Evolutionary conservation across 2,797 vertebrate species (phyloP), one percentile per base, ranked within the genome.

Genomic region (Xenopus petersii): DNA sequence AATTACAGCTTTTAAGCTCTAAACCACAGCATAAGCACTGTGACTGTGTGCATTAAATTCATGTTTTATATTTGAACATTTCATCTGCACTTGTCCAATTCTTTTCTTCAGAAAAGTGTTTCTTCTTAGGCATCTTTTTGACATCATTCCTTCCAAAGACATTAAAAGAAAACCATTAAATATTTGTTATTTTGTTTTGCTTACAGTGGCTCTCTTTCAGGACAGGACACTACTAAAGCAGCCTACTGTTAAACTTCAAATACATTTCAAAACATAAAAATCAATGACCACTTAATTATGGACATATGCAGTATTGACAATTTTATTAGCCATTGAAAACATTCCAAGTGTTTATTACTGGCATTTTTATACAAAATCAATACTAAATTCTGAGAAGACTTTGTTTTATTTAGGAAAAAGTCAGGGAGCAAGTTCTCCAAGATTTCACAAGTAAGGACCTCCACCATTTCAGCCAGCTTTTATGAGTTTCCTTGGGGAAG

Each of bases 401-500:
- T 56, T 17, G 7, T 64, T 47, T 17, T 46, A 55, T 55, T 69
- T 58, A 13, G 33, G 26, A 69, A 68, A 55, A 46, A 47, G 2
- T 63, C 24, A 55, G 33, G n/a, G 13, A 63, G 11, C 36, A 55
- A 63, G 55, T 55, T 74, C 47, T 51, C n/a, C 5, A 15, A 42
- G 47, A 46, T 60, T 62, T 74, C 21, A 10, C 4, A 64, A 64
- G 62, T 36, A 47, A 63, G 59, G 62, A 17, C 63, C 58, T 68
- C 56, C 58, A 16, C 26, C 64, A 54, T 24, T 26, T 17, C 51
- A 61, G 67, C 46, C 8, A 51, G 21, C 16, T 51, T 74, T 58
- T 69, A 62, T 68, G 42, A 68, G 56, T 54, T 69, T 46, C 66
- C n/a, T 24, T 17, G 12, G 56, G 66, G 66, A 63, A 75, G 48